phyloP scores from a whole-genome alignment of 2,797 vertebrate species.

The Coluber constrictor region DNA sequence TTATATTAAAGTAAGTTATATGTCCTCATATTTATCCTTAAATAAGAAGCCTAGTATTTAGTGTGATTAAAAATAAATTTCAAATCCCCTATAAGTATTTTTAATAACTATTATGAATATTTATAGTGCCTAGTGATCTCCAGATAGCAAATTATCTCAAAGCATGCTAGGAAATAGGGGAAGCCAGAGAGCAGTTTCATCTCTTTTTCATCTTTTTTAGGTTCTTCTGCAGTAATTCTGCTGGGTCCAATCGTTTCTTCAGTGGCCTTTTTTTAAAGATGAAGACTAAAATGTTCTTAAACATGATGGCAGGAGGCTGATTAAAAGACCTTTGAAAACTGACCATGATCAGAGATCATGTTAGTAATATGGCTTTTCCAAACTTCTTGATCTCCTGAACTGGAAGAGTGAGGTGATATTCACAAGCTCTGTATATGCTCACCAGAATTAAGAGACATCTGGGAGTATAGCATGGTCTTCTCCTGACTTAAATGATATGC shows the following conservation, averaged over 20 bases:
- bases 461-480: neutral
- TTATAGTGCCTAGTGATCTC: neutral
- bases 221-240: neutral
- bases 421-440: neutral
- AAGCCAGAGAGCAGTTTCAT: neutral
- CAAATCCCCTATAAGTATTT: neutral
- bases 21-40: neutral
- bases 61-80: neutral
- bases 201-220: neutral
- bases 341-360: neutral
- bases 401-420: neutral
- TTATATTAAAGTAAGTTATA: neutral
- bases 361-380: neutral
- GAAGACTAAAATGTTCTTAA: neutral
- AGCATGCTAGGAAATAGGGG: neutral
- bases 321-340: neutral
- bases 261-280: neutral
- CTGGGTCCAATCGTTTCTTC: neutral
- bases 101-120: neutral
- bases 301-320: neutral
- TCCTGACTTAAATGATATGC: neutral
- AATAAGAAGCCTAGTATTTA: neutral
- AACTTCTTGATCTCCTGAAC: neutral
- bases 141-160: neutral
- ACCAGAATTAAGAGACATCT: neutral